phyloP scores from a whole-genome alignment of 2,797 vertebrate species.

The Notoglanidium macrostoma region DNA sequence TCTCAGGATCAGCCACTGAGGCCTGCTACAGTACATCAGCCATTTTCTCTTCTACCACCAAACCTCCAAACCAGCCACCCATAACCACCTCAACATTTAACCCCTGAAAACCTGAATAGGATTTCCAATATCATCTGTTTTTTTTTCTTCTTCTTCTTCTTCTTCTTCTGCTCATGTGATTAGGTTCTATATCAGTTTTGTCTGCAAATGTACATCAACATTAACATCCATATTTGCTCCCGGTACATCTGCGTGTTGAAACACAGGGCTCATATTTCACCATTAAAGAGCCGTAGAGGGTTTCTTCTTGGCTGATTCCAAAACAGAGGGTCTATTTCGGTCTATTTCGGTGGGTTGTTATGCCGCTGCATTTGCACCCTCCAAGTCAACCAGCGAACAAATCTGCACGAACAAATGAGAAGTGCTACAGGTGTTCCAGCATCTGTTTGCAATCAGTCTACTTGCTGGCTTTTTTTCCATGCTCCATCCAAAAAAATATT shows the following conservation, averaged over 20 bases:
- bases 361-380: slow-evolving; percentile 40
- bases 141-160: neutral
- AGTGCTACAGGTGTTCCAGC: slow-evolving; percentile 71
- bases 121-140: neutral
- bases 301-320: slow-evolving; percentile 41
- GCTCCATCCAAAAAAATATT: slow-evolving; percentile 61
- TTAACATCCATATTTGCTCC: slow-evolving; percentile 11
- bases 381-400: slow-evolving; percentile 57
- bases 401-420: slow-evolving; percentile 54
- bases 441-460: slow-evolving; percentile 75
- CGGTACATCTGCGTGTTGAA: neutral
- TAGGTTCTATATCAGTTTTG: neutral
- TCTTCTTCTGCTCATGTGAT: neutral
- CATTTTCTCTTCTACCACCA: slow-evolving; percentile 16
- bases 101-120: neutral
- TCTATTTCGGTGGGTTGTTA: slow-evolving; percentile 44
- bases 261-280: slow-evolving; percentile 47
- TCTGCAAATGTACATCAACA: neutral
- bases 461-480: slow-evolving; percentile 31
- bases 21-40: slow-evolving; percentile 22
- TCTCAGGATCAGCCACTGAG: slow-evolving; percentile 27
- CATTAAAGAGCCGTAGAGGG: slow-evolving; percentile 17
- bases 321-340: slow-evolving; percentile 38
- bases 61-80: slow-evolving; percentile 1
- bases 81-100: neutral